phyloP scores from a whole-genome alignment of 2,888 invertebrate genomes.

The Xanthia icteritia region DNA sequence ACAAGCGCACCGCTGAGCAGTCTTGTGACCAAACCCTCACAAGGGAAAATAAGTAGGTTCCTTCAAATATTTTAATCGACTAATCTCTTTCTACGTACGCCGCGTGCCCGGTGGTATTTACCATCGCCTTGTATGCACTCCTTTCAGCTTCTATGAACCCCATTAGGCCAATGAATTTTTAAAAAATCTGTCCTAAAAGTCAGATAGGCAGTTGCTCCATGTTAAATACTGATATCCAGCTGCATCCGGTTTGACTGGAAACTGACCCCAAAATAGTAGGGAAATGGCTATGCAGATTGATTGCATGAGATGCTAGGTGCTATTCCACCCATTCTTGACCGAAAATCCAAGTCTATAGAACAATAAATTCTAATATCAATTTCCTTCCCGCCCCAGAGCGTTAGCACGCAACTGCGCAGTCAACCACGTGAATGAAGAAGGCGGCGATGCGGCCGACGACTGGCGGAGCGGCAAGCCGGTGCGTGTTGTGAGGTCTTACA shows the following conservation, averaged over 20 bases:
- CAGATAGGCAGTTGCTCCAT: too few species aligned
- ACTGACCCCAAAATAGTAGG: too few species aligned
- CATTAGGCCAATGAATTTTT: too few species aligned
- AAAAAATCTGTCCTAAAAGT: too few species aligned
- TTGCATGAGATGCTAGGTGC: too few species aligned
- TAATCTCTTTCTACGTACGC: too few species aligned
- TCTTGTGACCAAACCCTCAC: conserved; percentile 95
- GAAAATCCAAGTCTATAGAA: neutral
- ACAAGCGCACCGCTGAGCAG: conserved; percentile 95
- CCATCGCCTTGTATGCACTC: too few species aligned
- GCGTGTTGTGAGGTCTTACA: conserved; percentile 94
- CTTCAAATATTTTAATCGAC: neutral
- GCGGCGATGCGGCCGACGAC: conserved; percentile 92
- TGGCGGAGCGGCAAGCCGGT: conserved; percentile 95
- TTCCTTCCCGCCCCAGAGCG: conserved; percentile 87
- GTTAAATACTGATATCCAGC: too few species aligned
- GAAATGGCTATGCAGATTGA: too few species aligned
- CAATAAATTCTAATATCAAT: neutral
- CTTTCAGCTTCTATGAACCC: too few species aligned
- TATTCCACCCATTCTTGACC: neutral
- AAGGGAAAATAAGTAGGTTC: conserved; percentile 92
- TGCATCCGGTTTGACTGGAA: too few species aligned
- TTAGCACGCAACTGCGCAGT: conserved; percentile 94
- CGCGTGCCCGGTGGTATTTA: too few species aligned
- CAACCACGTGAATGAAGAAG: conserved; percentile 90